Base-by-base conservation (phyloP, 2,113 vertebrate species). In the Azemiops feae region DNA sequence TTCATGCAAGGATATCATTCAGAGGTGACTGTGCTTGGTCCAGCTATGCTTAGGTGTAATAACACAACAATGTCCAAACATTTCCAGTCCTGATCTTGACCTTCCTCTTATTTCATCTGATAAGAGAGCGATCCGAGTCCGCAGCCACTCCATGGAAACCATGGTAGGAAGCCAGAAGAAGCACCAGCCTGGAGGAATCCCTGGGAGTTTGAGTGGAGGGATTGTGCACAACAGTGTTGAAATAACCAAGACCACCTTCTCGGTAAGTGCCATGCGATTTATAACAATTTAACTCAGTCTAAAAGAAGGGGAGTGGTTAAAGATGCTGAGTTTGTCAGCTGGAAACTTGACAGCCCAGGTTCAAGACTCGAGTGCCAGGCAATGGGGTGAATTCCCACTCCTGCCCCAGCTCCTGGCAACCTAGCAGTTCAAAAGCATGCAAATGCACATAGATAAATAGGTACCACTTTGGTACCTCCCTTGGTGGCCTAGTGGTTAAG, bases 131-230 rank as follows among this genome's bases (percentile, higher is more conserved):
- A 99, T 99, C 97, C 98, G 98, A 0, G 99, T 99, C 52, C 98
- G 99, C 89, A 99, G 99, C 93, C 98, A 99, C 96, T 99, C 99
- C 96, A 99, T 99, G 99, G 99, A 99, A 97, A 99, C 99, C 1
- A 98, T 99, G 99, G 98, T 98, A 74, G 98, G 98, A 87, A 98
- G 98, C 91, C 98, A 99, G 92, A 98, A 96, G 97, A 98, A 97
- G 94, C 98, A 98, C 45, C 98, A 98, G 0, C 6, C 97, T 0
- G 94, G 97, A 0, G 97, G 97, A 45, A 97, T 99, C 87, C 98
- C 99, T 0, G 98, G 98, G 92, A 99, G 99, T 96, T 98, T 99
- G 95, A 99, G 99, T 0, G 99, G 99, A 89, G 98, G 96, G 95
- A 98, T 99, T 54, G 96, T 97, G 0, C 98, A 99, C 96, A 98